phyloP scores from a whole-genome alignment of 1,140 invertebrate species.

The Parapsyche elsis region DNA sequence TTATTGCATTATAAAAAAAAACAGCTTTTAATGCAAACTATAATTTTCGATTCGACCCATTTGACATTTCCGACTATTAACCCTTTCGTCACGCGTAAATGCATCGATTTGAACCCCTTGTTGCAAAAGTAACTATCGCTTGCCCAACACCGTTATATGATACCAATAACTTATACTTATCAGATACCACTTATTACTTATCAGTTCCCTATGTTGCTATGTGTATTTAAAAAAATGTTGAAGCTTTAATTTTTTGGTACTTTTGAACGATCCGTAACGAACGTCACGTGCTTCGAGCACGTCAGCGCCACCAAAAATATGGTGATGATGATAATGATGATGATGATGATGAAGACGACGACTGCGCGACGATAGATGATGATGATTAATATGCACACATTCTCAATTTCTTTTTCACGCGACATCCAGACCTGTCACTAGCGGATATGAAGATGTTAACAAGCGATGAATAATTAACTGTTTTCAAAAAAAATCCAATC shows the following conservation, averaged over 20 bases:
- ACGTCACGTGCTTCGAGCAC: slow-evolving; percentile 2
- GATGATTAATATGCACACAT: slow-evolving; percentile 35
- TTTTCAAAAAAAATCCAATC: slow-evolving; percentile 1
- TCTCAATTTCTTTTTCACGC: slow-evolving; percentile 29
- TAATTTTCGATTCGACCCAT: background rate
- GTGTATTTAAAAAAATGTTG: too few relatives aligned
- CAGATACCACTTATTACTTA: too few relatives aligned
- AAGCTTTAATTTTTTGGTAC: too few relatives aligned
- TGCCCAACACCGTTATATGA: too few relatives aligned
- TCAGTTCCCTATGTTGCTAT: too few relatives aligned
- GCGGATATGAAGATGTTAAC: slow-evolving; percentile 35
- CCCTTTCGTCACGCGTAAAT: too few relatives aligned
- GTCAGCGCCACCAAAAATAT: slow-evolving; percentile 19
- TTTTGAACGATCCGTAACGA: background rate
- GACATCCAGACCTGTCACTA: slow-evolving; percentile 36
- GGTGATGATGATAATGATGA: slow-evolving; percentile 26
- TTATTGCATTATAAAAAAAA: background rate
- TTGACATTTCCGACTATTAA: background rate
- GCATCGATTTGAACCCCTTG: too few relatives aligned
- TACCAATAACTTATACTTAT: too few relatives aligned
- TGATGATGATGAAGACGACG: slow-evolving; percentile 18
- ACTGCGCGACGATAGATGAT: slow-evolving; percentile 16
- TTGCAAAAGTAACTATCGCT: too few relatives aligned
- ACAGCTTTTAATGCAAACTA: background rate
- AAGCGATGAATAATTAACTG: slow-evolving; percentile 42